phyloP scores from a whole-genome alignment of 2,113 vertebrate species.

The Stercorarius parasiticus region DNA sequence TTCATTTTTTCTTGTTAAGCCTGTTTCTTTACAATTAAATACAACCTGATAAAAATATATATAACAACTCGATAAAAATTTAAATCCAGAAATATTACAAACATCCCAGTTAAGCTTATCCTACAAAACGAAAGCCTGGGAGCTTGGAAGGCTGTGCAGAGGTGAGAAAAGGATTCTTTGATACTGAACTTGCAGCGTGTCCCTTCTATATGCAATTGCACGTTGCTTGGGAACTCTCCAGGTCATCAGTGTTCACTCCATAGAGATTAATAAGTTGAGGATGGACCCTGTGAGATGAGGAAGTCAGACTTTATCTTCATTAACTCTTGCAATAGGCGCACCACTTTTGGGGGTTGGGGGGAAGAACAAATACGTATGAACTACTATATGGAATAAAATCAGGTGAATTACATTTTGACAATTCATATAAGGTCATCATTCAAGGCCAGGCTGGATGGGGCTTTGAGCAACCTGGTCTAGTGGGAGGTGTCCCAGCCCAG shows the following conservation, averaged over 20 bases:
- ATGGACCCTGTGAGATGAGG: slow-evolving; percentile 76
- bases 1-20: not conserved
- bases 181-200: not conserved
- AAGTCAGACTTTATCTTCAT: not conserved
- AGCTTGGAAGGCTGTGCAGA: not conserved
- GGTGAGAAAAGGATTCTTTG: not conserved
- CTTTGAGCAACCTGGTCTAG: not conserved
- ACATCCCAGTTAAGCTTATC: not conserved
- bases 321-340: not conserved
- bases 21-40: not conserved
- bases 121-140: not conserved
- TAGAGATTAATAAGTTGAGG: slow-evolving; percentile 81
- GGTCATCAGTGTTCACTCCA: slow-evolving; percentile 75
- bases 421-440: not conserved
- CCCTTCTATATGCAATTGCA: slow-evolving; percentile 78
- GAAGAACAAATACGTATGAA: rapidly evolving
- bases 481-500: not conserved
- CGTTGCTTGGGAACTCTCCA: slow-evolving; percentile 70
- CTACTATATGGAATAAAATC: not conserved
- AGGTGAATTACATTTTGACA: not conserved
- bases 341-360: not conserved
- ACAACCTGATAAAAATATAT: not conserved
- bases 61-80: not conserved
- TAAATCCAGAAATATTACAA: not conserved
- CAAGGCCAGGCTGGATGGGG: not conserved